phyloP scores from a whole-genome alignment of 2,113 vertebrate species.

The Hemibagrus wyckioides region DNA sequence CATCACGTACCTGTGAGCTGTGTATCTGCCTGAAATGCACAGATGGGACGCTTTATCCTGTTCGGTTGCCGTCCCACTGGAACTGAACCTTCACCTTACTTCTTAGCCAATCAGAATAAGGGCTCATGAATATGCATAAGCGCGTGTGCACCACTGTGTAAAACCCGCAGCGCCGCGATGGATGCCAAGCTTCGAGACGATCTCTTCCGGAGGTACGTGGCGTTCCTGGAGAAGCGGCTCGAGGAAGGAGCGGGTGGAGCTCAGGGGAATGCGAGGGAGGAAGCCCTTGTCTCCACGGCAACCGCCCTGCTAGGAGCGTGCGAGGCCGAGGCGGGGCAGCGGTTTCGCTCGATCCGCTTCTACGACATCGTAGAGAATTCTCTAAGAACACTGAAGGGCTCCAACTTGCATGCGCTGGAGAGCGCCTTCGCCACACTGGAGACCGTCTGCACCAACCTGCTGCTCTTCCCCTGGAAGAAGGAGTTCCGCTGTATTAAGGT shows the following conservation, averaged over 20 bases:
- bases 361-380: constrained; percentile 91
- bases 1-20: neutral
- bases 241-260: constrained; percentile 70
- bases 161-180: constrained; percentile 72
- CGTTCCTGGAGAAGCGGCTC: constrained; percentile 86
- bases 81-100: constrained; percentile 1
- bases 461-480: constrained; percentile 98
- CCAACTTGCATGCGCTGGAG: constrained; percentile 83
- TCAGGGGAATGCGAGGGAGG: constrained; percentile 73
- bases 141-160: neutral
- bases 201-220: constrained; percentile 93
- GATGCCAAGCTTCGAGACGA: constrained; percentile 97
- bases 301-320: constrained; percentile 89
- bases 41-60: constrained; percentile 12
- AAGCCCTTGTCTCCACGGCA: constrained; percentile 86
- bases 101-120: constrained; percentile 14
- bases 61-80: constrained; percentile 1
- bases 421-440: constrained; percentile 87
- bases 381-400: constrained; percentile 80
- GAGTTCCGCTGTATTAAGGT: constrained; percentile 98
- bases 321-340: constrained; percentile 86
- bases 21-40: neutral
- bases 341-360: constrained; percentile 91
- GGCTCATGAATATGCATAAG: constrained; percentile 22
- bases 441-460: constrained; percentile 90